A percentile compares a stretch with the other conserved stretches of the same genome.
phyloP scores from a whole-genome alignment of 2,888 invertebrate genomes.

The Idaea biselata region DNA sequence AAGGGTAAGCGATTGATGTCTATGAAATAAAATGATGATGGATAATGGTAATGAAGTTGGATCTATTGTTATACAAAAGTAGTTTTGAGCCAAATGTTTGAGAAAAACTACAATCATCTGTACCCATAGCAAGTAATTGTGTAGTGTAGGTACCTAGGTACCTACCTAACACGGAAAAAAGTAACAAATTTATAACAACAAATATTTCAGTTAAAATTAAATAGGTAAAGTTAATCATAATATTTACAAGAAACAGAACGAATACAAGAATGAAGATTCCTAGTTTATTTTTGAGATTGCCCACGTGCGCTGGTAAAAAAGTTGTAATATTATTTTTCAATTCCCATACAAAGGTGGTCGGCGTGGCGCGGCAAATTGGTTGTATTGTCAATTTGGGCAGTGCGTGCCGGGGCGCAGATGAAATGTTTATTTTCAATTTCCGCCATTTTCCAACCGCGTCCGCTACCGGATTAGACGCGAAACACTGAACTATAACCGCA shows the following conservation, averaged over 20 bases:
- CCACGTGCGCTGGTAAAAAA: conserved; percentile 63
- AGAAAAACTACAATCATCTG: too few relatives aligned
- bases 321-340: conserved; percentile 79
- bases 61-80: too few relatives aligned
- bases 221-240: not conserved
- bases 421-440: conserved; percentile 81
- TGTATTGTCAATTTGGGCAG: conserved; percentile 81
- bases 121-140: too few relatives aligned
- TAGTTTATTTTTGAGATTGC: conserved; percentile 76
- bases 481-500: conserved; percentile 44
- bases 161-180: too few relatives aligned
- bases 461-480: conserved; percentile 71
- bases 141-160: too few relatives aligned
- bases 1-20: too few relatives aligned
- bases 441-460: conserved; percentile 72
- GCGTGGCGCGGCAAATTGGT: conserved; percentile 75
- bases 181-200: not conserved
- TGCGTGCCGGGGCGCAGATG: conserved; percentile 77
- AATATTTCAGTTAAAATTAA: not conserved
- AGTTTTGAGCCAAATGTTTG: too few relatives aligned
- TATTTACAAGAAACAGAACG: not conserved
- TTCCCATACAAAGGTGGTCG: conserved; percentile 80
- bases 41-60: too few relatives aligned
- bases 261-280: conserved; percentile 42
- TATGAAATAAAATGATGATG: too few relatives aligned